A percentile compares a stretch with the other conserved stretches of the same genome.
Evolutionary conservation across 2,888 invertebrate genomes (phyloP).

Genomic region (Temnothorax unifasciatus): DNA sequence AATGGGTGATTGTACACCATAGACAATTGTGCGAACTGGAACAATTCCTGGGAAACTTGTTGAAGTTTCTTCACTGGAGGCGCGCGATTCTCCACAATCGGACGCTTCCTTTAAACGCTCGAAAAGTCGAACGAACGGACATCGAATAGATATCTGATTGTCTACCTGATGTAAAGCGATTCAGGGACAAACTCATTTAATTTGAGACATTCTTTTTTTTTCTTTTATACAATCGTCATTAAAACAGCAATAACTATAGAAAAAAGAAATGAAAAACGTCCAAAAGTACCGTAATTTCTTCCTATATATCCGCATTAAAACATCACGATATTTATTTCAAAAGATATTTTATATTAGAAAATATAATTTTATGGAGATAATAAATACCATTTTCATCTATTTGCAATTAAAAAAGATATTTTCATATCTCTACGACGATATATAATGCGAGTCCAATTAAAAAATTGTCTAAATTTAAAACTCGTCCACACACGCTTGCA

Average conservation of each 20-base stretch:
- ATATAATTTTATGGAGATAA: not conserved
- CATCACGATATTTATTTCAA: not conserved
- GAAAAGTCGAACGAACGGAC: constrained; percentile 51
- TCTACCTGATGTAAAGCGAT: constrained; percentile 22
- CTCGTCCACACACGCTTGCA: not conserved
- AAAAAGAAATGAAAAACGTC: not conserved
- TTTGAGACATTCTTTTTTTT: not conserved
- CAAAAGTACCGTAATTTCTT: not conserved
- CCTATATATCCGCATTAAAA: not conserved
- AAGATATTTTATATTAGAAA: not conserved
- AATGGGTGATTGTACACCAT: constrained; percentile 56
- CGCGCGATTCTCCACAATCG: constrained; percentile 51
- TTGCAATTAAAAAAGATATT: not conserved
- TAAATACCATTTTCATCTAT: not conserved
- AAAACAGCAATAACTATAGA: not conserved
- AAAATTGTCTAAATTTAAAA: not conserved
- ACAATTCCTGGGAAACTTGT: constrained; percentile 76
- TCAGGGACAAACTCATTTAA: constrained; percentile 3
- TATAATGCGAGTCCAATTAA: not conserved
- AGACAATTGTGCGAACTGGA: constrained; percentile 67
- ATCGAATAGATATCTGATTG: constrained; percentile 42
- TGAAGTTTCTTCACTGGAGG: constrained; percentile 67
- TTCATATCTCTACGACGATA: not conserved
- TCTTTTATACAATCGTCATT: not conserved
- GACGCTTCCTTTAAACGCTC: constrained; percentile 45